Conservation (phyloP, 2,797 vertebrate species). For the Silurus aristotelis region DNA sequence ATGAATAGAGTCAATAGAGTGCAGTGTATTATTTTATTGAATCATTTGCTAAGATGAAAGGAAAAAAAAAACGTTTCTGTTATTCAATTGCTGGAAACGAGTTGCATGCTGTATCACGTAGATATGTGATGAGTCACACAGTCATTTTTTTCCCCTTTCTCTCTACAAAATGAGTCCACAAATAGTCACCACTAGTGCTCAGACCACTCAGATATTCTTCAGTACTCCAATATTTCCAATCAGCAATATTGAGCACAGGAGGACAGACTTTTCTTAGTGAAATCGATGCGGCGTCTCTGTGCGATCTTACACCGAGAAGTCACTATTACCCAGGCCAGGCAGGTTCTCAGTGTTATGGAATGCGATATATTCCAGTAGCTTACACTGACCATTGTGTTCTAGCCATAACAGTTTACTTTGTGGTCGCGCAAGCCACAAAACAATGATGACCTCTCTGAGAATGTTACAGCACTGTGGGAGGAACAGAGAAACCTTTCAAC, state of each 20-base stretch:
- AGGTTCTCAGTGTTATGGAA: slow-evolving; percentile 26
- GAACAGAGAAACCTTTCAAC: slow-evolving; percentile 34
- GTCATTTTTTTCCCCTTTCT: background rate
- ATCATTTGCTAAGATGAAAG: background rate
- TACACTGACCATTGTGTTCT: slow-evolving; percentile 43
- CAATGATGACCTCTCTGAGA: slow-evolving; percentile 41
- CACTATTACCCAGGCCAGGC: slow-evolving; percentile 12
- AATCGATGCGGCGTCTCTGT: background rate
- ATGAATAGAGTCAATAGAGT: too few relatives aligned
- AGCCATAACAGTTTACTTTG: slow-evolving; percentile 50
- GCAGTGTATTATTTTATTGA: background rate
- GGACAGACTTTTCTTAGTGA: background rate
- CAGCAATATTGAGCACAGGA: background rate
- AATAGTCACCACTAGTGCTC: background rate
- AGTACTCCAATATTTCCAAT: background rate
- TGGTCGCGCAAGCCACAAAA: slow-evolving; percentile 37
- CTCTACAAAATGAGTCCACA: background rate
- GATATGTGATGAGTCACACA: background rate
- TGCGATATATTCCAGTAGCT: slow-evolving; percentile 38
- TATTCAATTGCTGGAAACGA: background rate
- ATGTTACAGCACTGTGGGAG: slow-evolving; percentile 22
- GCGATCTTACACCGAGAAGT: background rate
- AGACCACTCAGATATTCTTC: background rate
- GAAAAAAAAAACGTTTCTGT: background rate
- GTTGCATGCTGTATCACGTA: background rate